Percentiles rank a stretch among this genome's conserved stretches.
These are phyloP conservation scores for Enteromius radiatus DNA, from an alignment of 2,797 vertebrate species.

Conservation along the genomic window DNA sequence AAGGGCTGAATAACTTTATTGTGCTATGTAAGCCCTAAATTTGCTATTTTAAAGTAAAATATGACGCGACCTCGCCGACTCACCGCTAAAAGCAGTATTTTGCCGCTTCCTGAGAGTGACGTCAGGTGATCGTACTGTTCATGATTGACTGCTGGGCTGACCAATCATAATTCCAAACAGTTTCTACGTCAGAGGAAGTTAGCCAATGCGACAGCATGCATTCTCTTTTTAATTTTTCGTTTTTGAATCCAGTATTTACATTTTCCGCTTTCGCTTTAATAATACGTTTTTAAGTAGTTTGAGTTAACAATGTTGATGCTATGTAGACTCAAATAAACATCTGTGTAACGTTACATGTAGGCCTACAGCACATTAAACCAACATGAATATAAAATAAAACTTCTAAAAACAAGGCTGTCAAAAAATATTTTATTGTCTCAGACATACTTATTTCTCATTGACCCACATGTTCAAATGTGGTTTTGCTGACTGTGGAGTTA, in stretches of 20 bases:
- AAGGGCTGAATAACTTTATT: not conserved
- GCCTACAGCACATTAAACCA: not conserved
- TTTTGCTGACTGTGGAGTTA: not conserved
- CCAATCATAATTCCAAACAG: constrained; percentile 32
- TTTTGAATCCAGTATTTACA: no score
- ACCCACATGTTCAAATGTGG: not conserved
- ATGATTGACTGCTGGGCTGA: not conserved
- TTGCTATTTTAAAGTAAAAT: not conserved
- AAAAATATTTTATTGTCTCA: not conserved
- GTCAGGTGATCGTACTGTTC: not conserved
- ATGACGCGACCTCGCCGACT: not conserved
- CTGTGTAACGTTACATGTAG: not conserved
- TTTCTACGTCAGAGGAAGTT: not conserved
- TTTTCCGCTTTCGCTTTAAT: no score
- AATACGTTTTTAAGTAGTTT: no score
- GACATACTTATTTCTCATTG: not conserved
- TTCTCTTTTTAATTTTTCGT: no score
- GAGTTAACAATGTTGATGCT: not conserved
- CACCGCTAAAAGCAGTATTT: not conserved
- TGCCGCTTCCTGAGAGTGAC: constrained; percentile 51
- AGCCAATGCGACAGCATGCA: not conserved
- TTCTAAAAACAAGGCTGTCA: not conserved
- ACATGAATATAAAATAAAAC: not conserved
- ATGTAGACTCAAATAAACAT: not conserved
- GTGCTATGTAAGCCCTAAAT: not conserved